Percentiles rank a stretch among this genome's conserved stretches.
Evolutionary conservation across 2,113 vertebrate species (phyloP).

Genomic region (Protobothrops mucrosquamatus): DNA sequence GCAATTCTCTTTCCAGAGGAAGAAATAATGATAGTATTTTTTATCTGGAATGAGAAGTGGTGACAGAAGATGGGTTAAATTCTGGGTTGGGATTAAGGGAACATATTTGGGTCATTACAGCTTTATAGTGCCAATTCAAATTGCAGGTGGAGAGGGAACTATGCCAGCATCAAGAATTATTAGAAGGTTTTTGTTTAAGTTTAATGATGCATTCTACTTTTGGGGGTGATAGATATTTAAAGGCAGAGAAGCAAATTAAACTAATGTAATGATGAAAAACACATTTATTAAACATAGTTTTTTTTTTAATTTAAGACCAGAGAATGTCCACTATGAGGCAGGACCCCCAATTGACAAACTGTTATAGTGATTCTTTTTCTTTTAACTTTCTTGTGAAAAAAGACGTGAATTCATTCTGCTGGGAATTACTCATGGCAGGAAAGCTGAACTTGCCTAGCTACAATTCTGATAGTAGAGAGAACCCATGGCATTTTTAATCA

Average conservation of each 20-base stretch:
- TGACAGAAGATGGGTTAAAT: background rate
- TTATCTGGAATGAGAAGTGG: background rate
- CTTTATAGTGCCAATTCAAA: background rate
- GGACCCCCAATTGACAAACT: background rate
- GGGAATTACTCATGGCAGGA: background rate
- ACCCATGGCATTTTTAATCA: background rate
- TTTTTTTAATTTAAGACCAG: background rate
- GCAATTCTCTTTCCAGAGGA: background rate
- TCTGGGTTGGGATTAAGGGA: background rate
- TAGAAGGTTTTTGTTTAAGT: background rate
- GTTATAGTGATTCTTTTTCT: background rate
- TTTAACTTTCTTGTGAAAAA: background rate
- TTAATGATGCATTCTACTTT: background rate
- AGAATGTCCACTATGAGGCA: background rate
- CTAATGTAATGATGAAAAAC: background rate
- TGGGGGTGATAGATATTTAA: background rate
- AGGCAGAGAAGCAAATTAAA: background rate
- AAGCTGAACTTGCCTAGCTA: background rate
- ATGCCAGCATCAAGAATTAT: background rate
- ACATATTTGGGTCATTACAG: background rate
- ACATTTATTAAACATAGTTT: background rate
- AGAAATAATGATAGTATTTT: background rate
- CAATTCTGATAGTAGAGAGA: background rate
- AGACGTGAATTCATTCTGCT: background rate
- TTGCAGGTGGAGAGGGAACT: background rate